phyloP scores from a whole-genome alignment of 1,140 invertebrate genomes.

The Drosophila jambulina region DNA sequence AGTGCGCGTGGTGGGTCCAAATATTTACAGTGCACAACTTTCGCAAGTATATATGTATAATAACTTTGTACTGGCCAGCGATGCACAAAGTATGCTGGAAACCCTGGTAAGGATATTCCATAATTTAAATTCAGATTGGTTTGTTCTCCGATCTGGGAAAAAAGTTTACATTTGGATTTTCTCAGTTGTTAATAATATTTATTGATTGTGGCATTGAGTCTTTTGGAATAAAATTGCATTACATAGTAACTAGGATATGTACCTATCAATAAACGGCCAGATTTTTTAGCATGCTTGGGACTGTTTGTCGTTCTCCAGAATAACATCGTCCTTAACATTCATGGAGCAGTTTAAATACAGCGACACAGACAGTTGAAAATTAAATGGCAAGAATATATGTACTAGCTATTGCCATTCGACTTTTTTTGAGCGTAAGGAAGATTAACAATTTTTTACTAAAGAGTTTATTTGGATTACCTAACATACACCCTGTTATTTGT shows the following conservation, averaged over 20 bases:
- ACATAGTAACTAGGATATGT: background rate
- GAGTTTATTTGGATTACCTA: too few species aligned
- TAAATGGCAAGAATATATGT: too few species aligned
- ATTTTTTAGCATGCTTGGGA: too few species aligned
- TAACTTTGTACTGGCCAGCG: conserved; percentile 62
- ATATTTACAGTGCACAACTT: conserved; percentile 77
- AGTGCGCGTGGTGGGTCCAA: conserved; percentile 51
- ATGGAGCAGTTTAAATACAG: too few species aligned
- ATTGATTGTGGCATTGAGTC: background rate
- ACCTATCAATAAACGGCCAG: too few species aligned
- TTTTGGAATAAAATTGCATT: background rate
- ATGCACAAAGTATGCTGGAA: conserved; percentile 26
- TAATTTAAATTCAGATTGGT: conserved; percentile 18
- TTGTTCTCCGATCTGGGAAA: background rate
- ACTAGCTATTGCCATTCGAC: too few species aligned
- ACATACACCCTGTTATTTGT: too few species aligned
- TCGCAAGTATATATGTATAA: conserved; percentile 56
- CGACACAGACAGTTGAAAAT: too few species aligned
- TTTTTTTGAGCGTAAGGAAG: too few species aligned
- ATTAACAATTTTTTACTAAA: too few species aligned
- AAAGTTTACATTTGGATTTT: background rate
- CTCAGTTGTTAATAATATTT: background rate
- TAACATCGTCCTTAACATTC: too few species aligned
- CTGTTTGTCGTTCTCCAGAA: too few species aligned
- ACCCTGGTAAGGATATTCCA: background rate